phyloP scores from a whole-genome alignment of 2,797 vertebrate genomes.

The Sandelia bainsii region DNA sequence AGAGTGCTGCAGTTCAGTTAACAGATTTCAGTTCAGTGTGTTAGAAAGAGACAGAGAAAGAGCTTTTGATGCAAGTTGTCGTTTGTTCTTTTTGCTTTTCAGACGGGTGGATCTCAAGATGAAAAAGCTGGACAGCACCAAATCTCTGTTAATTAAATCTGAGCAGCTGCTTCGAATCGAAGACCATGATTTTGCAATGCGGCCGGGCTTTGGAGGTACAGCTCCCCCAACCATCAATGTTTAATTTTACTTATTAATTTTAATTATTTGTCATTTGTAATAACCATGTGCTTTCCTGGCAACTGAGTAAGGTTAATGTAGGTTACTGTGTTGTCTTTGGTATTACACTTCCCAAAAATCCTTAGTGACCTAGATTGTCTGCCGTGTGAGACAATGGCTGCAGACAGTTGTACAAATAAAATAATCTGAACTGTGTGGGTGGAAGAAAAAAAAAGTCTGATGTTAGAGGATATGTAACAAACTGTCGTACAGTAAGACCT shows the following conservation, averaged over 20 bases:
- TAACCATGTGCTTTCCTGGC: slow-evolving; percentile 26
- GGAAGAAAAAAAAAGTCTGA: slow-evolving; percentile 13
- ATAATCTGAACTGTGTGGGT: slow-evolving; percentile 74
- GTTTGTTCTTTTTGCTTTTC: slow-evolving; percentile 50
- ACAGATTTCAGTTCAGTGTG: slow-evolving; percentile 23
- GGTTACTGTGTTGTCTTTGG: slow-evolving; percentile 78
- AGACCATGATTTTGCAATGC: slow-evolving; percentile 93
- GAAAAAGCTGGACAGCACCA: slow-evolving; percentile 91
- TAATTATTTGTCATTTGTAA: not conserved
- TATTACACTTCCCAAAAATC: slow-evolving; percentile 54
- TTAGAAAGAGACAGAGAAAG: slow-evolving; percentile 40
- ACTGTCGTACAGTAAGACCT: not conserved
- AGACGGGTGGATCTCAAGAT: slow-evolving; percentile 84
- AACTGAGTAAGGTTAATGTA: slow-evolving; percentile 62
- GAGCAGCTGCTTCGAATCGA: slow-evolving; percentile 92
- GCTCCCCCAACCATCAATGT: not conserved
- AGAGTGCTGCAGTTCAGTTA: slow-evolving; percentile 57
- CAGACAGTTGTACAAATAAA: slow-evolving; percentile 64
- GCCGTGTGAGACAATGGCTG: slow-evolving; percentile 71
- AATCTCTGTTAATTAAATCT: slow-evolving; percentile 87
- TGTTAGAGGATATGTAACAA: slow-evolving; percentile 26
- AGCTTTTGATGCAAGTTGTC: slow-evolving; percentile 42
- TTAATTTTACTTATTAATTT: not conserved
- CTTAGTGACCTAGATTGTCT: slow-evolving; percentile 82
- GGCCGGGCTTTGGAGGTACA: slow-evolving; percentile 93